A percentile compares a stretch with the other conserved stretches of the same genome.
These are phyloP conservation scores for Byasa hedistus DNA, from an alignment of 2,888 invertebrate species.

Conservation along the genomic window DNA sequence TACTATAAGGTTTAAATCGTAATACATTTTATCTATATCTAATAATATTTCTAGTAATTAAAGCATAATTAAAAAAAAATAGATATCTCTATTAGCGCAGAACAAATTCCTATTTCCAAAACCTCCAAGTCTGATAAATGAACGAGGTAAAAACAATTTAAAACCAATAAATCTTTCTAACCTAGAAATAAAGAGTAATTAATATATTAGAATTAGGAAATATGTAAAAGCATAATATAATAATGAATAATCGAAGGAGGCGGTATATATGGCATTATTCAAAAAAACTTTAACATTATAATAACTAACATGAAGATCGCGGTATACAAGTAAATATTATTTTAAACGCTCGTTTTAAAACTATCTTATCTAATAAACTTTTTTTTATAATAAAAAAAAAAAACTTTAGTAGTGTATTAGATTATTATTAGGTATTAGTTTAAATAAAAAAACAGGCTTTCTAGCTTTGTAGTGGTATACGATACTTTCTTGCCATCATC, in stretches of 20 bases:
- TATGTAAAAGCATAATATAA: no score
- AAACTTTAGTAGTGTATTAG: conserved; percentile 15
- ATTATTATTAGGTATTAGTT: conserved; percentile 12
- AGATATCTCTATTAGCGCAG: neutral
- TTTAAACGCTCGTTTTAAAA: no score
- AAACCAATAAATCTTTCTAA: neutral
- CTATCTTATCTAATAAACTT: no score
- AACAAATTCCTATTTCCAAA: neutral
- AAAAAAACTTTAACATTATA: neutral
- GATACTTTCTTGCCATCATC: conserved; percentile 31
- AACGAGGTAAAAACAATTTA: neutral
- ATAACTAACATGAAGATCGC: neutral
- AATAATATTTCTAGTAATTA: neutral
- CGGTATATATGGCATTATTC: no score
- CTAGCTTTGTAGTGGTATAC: conserved; percentile 24
- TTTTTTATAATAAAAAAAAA: no score
- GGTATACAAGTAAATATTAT: no score
- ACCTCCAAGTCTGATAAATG: neutral
- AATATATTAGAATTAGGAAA: no score
- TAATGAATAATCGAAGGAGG: no score
- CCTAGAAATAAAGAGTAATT: no score
- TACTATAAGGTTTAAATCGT: no score
- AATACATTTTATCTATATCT: neutral
- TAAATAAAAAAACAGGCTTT: conserved; percentile 1
- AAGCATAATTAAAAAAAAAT: neutral